Base-by-base conservation (phyloP, 2,797 vertebrate species). In the Etheostoma perlongum region DNA sequence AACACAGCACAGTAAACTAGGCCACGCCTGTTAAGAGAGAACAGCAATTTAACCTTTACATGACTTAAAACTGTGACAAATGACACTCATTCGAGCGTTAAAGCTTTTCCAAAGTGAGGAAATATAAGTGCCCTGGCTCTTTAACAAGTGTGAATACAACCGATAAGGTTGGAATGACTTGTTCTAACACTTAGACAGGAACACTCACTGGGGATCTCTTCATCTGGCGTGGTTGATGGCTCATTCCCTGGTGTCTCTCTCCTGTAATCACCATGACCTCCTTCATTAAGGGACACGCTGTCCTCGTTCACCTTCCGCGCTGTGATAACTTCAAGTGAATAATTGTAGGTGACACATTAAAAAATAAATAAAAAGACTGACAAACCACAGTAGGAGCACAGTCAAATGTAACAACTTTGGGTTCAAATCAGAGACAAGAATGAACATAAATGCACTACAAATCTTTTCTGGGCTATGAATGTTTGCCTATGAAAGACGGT, bases 171-270 rank as follows among this genome's bases (percentile, higher is more conserved):
- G 25, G 18, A 53, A 42, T 57, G 10, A 16, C 12, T 27, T 57
- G 12, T 65, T 21, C 13, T 13, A 52, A 0, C n/a, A 51, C n/a
- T 23, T 23, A 1, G 13, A 72, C 12, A 53, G 5, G 14, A 72
- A 61, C 13, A 61, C 61, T 82, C 33, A 80, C 83, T 40, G 10
- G 57, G 53, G 33, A 18, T 33, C 21, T 46, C 10, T 0, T 6
- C 59, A n/a, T 13, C 23, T 0, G 11, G 49, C 1, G 0, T 0
- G 12, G 10, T 6, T 13, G 1, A 1, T 4, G 57, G n/a, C 5
- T 78, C 40, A 2, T 42, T 33, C 63, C 2, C 25, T 25, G 16
- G 0, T 36, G 40, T 55, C 0, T n/a, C 33, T 5, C 14, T n/a
- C 13, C 14, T 46, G 33, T 4, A 10, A 66, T 81, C 78, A 16